Percentiles rank a stretch among this genome's conserved stretches.
phyloP scores from a whole-genome alignment of 92 coral and sea anemone species.

The Metridium senile region DNA sequence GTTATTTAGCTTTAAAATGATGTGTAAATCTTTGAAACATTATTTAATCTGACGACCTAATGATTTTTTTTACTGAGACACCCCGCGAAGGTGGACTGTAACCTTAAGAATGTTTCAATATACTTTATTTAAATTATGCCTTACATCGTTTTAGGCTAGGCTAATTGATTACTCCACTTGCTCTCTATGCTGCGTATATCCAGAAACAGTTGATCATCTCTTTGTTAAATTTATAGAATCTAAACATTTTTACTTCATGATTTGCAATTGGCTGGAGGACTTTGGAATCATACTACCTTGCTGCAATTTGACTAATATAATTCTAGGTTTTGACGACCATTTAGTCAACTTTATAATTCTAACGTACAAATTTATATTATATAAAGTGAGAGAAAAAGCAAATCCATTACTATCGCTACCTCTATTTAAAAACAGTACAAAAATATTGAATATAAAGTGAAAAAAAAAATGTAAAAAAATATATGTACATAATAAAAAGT shows the following conservation, averaged over 20 bases:
- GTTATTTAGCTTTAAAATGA: no score
- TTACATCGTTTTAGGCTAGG: not conserved
- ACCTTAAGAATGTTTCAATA: constrained; percentile 19
- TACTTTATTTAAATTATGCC: constrained; percentile 2
- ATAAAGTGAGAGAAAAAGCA: no score
- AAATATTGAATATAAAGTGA: no score
- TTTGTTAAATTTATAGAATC: constrained; percentile 13
- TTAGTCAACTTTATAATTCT: constrained; percentile 5
- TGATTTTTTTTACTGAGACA: no score
- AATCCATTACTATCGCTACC: no score
- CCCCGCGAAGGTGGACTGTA: no score
- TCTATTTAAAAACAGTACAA: no score
- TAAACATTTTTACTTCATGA: constrained; percentile 2
- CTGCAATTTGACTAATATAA: not conserved
- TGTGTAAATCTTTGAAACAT: no score
- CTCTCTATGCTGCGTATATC: constrained; percentile 8
- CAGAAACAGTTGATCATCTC: constrained; percentile 21
- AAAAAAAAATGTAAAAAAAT: no score
- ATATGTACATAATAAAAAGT: no score
- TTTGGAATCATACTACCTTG: not conserved
- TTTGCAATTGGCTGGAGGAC: constrained; percentile 1
- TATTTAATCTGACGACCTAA: no score
- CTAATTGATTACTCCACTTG: not conserved
- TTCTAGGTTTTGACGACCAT: constrained; percentile 4
- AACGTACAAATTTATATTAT: not conserved